Conservation (phyloP, 1,140 invertebrate species). For the Apis cerana region DNA sequence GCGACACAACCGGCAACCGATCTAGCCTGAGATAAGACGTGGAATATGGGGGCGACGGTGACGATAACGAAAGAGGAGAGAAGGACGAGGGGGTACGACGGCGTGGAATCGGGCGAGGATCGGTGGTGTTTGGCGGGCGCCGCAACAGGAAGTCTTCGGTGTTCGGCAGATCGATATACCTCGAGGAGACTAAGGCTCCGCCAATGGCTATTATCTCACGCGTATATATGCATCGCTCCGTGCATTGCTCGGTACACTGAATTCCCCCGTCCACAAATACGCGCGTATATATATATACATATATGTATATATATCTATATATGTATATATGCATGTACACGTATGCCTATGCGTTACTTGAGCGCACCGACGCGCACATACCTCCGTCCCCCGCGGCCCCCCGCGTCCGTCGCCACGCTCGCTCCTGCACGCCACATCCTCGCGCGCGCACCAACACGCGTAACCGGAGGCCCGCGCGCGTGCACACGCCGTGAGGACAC, state of each 20-base stretch:
- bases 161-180: constrained; percentile 68
- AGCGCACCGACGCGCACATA: constrained; percentile 41
- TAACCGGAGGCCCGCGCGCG: constrained; percentile 8
- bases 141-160: constrained; percentile 64
- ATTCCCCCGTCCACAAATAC: constrained; percentile 69
- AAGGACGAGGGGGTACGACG: too few species aligned
- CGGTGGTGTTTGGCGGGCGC: not conserved
- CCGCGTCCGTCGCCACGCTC: not conserved
- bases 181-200: constrained; percentile 71
- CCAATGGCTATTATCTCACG: constrained; percentile 76
- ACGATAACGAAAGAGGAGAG: too few species aligned
- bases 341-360: constrained; percentile 56
- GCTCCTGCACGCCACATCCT: constrained; percentile 16
- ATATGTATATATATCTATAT: too few species aligned
- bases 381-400: constrained; percentile 7
- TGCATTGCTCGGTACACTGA: constrained; percentile 67
- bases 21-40: too few species aligned
- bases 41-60: too few species aligned
- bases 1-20: too few species aligned
- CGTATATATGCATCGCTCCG: constrained; percentile 66
- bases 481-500: constrained; percentile 55
- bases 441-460: not conserved
- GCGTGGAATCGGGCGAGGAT: not conserved
- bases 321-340: constrained; percentile 20
- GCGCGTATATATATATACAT: constrained; percentile 41